Evolutionary conservation across 2,113 vertebrate genomes (phyloP).

Genomic region (Octodon degus): DNA sequence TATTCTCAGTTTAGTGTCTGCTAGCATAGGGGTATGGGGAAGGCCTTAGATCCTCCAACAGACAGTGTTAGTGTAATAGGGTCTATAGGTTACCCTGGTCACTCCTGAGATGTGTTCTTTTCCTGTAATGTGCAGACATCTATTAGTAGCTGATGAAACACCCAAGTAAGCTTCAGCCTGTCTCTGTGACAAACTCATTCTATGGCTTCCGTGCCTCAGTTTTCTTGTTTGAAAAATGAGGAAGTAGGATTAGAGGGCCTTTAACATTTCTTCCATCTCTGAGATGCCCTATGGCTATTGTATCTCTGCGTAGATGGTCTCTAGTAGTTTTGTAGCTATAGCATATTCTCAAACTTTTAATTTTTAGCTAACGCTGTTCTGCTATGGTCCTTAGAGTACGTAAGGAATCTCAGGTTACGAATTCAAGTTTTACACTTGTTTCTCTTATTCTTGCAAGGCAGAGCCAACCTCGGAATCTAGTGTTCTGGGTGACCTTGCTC

Average conservation of each 20-base stretch:
- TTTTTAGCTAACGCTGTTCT: background rate
- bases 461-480: background rate
- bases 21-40: background rate
- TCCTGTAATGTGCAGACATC: background rate
- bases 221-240: slow-evolving; percentile 44
- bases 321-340: background rate
- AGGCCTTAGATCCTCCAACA: background rate
- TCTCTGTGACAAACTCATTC: slow-evolving; percentile 25
- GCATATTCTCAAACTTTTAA: slow-evolving; percentile 14
- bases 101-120: background rate
- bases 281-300: background rate
- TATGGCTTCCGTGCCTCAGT: slow-evolving; percentile 10
- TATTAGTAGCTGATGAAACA: background rate
- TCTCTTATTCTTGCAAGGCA: background rate
- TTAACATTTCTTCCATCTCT: background rate
- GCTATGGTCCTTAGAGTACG: background rate
- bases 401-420: background rate
- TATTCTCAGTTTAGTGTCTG: background rate
- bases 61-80: background rate
- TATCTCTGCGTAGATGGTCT: background rate
- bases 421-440: background rate
- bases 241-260: background rate
- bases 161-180: background rate
- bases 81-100: background rate
- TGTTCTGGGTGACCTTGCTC: slow-evolving; percentile 11